Percentiles rank a stretch among this genome's conserved stretches.
These are phyloP conservation scores for Meta bourneti DNA, from an alignment of 2,888 invertebrate genomes.

Conservation along the genomic window DNA sequence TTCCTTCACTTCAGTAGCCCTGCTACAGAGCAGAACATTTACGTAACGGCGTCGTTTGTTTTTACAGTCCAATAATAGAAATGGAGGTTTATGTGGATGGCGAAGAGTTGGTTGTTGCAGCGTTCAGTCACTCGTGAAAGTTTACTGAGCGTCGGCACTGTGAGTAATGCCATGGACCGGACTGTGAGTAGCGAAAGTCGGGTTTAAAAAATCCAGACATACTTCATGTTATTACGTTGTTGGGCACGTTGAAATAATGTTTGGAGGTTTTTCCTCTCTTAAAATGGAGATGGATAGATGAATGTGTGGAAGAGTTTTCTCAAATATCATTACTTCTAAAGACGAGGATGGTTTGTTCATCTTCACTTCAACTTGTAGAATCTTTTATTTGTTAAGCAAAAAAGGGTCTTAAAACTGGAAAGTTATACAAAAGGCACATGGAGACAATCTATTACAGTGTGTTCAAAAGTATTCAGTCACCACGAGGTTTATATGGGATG, in stretches of 20 bases:
- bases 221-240: too few relatives aligned
- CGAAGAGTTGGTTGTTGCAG: neutral
- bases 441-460: too few relatives aligned
- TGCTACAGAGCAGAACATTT: slow-evolving; percentile 16
- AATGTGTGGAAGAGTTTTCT: neutral
- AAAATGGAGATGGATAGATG: neutral
- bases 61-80: slow-evolving; percentile 32
- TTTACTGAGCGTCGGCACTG: slow-evolving; percentile 1
- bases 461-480: too few relatives aligned
- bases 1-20: neutral
- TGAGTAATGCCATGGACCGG: neutral
- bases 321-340: neutral
- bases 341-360: neutral
- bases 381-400: too few relatives aligned
- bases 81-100: neutral
- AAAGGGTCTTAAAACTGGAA: too few relatives aligned
- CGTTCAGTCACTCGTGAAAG: slow-evolving; percentile 10
- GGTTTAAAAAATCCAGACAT: neutral
- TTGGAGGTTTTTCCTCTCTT: neutral
- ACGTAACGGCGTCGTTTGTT: slow-evolving; percentile 28
- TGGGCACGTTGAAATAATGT: too few relatives aligned
- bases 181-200: neutral
- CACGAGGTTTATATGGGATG: too few relatives aligned
- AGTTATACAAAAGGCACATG: too few relatives aligned
- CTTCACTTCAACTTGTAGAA: neutral